These are phyloP conservation scores for Chaetodon auriga DNA, from an alignment of 2,113 vertebrate species.

Conservation along the genomic window DNA sequence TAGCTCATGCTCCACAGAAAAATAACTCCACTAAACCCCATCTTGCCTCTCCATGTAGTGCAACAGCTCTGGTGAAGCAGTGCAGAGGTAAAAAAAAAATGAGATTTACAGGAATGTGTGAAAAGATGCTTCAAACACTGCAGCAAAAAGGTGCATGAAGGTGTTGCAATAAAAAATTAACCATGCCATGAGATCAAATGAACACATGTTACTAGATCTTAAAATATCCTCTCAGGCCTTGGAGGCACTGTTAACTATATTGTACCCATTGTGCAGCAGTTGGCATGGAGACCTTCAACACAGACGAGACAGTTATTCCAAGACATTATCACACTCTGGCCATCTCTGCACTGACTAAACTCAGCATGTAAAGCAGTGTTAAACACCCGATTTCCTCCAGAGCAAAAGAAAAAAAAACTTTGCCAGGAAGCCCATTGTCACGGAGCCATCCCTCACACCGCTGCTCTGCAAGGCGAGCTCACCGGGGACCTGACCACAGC, in stretches of 20 bases:
- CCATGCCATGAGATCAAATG: constrained; percentile 40
- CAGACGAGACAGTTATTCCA: constrained; percentile 21
- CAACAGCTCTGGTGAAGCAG: constrained; percentile 19
- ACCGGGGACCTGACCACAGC: constrained; percentile 54
- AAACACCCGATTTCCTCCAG: constrained; percentile 50
- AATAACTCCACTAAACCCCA: constrained; percentile 37
- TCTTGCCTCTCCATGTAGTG: constrained; percentile 11
- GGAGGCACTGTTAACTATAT: constrained; percentile 26
- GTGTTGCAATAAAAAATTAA: constrained; percentile 16
- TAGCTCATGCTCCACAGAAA: constrained; percentile 38
- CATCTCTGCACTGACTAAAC: constrained; percentile 19
- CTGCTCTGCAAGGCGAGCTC: constrained; percentile 36
- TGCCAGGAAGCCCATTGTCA: constrained; percentile 66
- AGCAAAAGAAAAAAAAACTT: constrained; percentile 7
- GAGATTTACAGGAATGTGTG: neutral
- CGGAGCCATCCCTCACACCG: constrained; percentile 47
- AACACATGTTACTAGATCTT: constrained; percentile 28
- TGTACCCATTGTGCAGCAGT: constrained; percentile 43
- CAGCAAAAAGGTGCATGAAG: constrained; percentile 12
- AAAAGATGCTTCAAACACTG: constrained; percentile 9
- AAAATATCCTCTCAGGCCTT: constrained; percentile 40
- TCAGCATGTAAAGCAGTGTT: constrained; percentile 10
- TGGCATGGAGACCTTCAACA: constrained; percentile 64
- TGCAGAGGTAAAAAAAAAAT: constrained; percentile 18
- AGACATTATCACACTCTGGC: constrained; percentile 16